These are phyloP conservation scores for Malacosoma neustria DNA, from an alignment of 2,888 invertebrate genomes.

Conservation along the genomic window DNA sequence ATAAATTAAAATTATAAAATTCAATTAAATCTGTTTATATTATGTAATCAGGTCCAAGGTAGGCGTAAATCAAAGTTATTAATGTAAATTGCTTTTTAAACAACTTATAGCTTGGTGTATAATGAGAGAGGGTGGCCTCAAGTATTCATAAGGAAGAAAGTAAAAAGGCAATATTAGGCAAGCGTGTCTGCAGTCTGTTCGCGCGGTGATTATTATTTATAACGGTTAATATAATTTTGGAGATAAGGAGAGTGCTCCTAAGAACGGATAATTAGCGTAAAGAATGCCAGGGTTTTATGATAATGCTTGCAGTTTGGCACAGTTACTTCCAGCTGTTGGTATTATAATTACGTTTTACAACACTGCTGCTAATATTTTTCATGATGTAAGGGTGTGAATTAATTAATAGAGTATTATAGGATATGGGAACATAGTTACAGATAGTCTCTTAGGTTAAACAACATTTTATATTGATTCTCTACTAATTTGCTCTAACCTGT, in stretches of 20 bases:
- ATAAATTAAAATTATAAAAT: slow-evolving; percentile 1
- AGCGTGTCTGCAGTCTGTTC: slow-evolving; percentile 12
- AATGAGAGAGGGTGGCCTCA: slow-evolving; percentile 31
- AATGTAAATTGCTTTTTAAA: slow-evolving; percentile 49
- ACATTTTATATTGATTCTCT: no score
- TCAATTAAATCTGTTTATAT: background rate
- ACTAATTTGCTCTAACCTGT: no score
- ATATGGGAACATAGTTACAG: no score
- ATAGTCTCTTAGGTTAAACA: no score
- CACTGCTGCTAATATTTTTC: no score
- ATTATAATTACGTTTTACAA: no score
- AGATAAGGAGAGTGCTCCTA: background rate
- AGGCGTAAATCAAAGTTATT: slow-evolving; percentile 26
- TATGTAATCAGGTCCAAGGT: background rate
- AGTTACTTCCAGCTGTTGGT: background rate
- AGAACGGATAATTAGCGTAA: background rate
- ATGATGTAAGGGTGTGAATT: no score
- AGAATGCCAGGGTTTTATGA: background rate
- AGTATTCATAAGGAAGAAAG: slow-evolving; percentile 54
- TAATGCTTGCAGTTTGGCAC: background rate
- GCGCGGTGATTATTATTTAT: background rate
- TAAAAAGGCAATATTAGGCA: slow-evolving; percentile 46
- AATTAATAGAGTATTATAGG: no score
- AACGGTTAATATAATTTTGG: background rate
- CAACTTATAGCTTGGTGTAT: slow-evolving; percentile 36